A percentile compares a stretch with the other conserved stretches of the same genome.
Evolutionary conservation across 2,797 vertebrate species (phyloP).

Genomic region (Meriones psammophilus): DNA sequence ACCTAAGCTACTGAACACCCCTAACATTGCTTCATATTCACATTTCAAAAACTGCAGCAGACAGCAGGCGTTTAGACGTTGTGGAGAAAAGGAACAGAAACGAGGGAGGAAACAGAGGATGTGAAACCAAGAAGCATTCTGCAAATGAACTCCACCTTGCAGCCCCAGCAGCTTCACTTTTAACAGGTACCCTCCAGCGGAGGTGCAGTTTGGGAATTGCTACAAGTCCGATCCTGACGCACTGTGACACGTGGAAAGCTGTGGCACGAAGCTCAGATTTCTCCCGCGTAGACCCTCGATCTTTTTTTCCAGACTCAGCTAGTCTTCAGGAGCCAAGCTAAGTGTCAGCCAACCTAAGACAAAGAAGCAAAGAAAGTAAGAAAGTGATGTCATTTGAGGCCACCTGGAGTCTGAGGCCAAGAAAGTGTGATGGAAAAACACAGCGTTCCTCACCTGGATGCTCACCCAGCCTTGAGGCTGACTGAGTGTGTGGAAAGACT

Average conservation of each 20-base stretch:
- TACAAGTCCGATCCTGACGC: not conserved
- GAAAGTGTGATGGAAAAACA: conserved; percentile 64
- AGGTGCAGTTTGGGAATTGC: not conserved
- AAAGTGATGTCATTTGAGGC: conserved; percentile 68
- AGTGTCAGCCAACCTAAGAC: conserved; percentile 40
- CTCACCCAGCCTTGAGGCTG: not conserved
- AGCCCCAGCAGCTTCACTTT: not conserved
- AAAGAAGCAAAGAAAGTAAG: conserved; percentile 73
- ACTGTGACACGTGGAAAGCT: not conserved
- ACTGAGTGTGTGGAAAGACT: not conserved
- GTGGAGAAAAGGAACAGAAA: not conserved
- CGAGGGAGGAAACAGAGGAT: not conserved
- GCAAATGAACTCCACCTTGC: not conserved
- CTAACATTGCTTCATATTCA: not conserved
- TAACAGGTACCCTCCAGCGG: not conserved
- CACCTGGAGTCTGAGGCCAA: conserved; percentile 16
- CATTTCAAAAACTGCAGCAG: not conserved
- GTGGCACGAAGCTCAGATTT: not conserved
- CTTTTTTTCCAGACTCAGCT: conserved; percentile 43
- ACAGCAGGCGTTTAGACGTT: not conserved
- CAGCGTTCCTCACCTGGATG: conserved; percentile 41
- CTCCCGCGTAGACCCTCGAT: not conserved
- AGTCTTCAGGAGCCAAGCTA: not conserved
- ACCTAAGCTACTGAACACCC: not conserved
- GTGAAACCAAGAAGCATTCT: not conserved